A percentile compares a stretch with the other conserved stretches of the same genome.
These are phyloP conservation scores for Microcebus ravelobensis DNA, from an alignment of 2,113 vertebrate genomes.

Conservation along the genomic window DNA sequence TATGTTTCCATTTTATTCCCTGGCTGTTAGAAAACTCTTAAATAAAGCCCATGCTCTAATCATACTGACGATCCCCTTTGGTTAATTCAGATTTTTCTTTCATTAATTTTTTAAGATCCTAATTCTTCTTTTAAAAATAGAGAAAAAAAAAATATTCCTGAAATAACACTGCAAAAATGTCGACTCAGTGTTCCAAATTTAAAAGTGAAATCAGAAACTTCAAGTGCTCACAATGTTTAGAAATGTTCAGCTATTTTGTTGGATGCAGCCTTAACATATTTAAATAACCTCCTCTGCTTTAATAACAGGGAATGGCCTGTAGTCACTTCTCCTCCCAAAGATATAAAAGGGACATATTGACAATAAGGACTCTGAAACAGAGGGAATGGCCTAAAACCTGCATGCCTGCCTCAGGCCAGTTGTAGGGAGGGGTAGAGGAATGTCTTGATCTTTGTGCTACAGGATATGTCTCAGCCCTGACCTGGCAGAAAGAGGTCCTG, in stretches of 20 bases:
- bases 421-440: too few relatives aligned
- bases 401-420: too few relatives aligned
- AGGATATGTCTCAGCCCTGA: too few relatives aligned
- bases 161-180: not conserved
- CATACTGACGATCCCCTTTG: not conserved
- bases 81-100: not conserved
- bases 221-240: not conserved
- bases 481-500: too few relatives aligned
- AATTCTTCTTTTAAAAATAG: not conserved
- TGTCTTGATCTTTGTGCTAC: too few relatives aligned
- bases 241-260: not conserved
- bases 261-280: not conserved
- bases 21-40: not conserved
- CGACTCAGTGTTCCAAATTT: not conserved
- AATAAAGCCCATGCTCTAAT: not conserved
- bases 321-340: too few relatives aligned
- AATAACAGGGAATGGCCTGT: too few relatives aligned
- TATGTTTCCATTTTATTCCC: not conserved
- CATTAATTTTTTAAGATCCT: not conserved
- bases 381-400: too few relatives aligned
- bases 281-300: not conserved
- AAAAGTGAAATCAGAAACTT: not conserved
- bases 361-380: too few relatives aligned
- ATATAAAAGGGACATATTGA: too few relatives aligned
- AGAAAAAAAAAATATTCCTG: not conserved